phyloP scores from a whole-genome alignment of 1,140 invertebrate genomes.

The Vollenhovia emeryi region DNA sequence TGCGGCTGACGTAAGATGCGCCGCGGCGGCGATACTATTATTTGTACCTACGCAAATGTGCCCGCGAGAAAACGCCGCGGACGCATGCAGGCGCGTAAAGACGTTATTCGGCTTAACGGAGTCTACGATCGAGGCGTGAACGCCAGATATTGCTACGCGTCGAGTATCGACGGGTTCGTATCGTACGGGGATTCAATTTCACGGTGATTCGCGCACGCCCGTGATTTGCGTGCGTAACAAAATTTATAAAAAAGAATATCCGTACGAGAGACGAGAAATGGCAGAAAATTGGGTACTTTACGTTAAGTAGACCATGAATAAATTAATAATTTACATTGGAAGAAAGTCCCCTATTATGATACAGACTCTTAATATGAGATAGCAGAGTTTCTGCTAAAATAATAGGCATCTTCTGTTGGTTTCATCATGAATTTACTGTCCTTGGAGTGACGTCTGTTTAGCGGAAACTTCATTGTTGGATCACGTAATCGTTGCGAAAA shows the following conservation, averaged over 20 bases:
- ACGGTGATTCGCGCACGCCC: too few relatives aligned
- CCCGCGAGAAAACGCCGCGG: not conserved
- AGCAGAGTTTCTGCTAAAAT: too few relatives aligned
- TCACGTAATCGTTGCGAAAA: too few relatives aligned
- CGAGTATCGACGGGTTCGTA: not conserved
- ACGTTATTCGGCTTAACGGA: slow-evolving; percentile 34
- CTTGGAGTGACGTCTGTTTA: too few relatives aligned
- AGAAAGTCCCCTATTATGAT: too few relatives aligned
- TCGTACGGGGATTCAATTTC: not conserved
- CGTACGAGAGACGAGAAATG: not conserved
- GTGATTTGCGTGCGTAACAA: not conserved
- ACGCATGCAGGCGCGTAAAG: slow-evolving; percentile 2
- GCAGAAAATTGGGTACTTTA: too few relatives aligned
- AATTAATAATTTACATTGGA: slow-evolving; percentile 2
- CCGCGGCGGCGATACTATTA: slow-evolving; percentile 49
- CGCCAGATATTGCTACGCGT: not conserved
- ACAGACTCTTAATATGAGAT: too few relatives aligned
- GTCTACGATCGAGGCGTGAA: slow-evolving; percentile 12
- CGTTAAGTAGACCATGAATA: not conserved
- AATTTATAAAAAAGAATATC: not conserved
- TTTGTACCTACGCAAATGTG: slow-evolving; percentile 51
- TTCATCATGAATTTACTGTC: too few relatives aligned
- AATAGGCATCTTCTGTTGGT: too few relatives aligned
- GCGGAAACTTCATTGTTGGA: too few relatives aligned
- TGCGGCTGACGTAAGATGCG: slow-evolving; percentile 45